Evolutionary conservation across 2,797 vertebrate genomes (phyloP).

Genomic region (Threskiornis aethiopicus): DNA sequence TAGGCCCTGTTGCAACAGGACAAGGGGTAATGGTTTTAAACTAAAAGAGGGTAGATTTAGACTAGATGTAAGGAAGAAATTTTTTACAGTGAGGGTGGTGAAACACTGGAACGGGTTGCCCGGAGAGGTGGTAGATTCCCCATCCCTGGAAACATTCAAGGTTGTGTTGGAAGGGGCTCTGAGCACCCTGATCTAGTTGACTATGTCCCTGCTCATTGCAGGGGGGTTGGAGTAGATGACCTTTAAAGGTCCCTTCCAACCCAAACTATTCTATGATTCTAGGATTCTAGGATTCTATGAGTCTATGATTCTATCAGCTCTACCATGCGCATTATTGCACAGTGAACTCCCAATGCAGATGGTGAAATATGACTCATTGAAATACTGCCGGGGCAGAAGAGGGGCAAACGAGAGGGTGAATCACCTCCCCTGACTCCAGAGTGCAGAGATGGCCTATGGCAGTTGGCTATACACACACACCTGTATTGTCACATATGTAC

Average conservation of each 20-base stretch:
- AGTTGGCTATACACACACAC: neutral
- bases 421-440: neutral
- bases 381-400: neutral
- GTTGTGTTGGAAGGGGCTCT: accelerated
- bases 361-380: neutral
- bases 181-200: neutral
- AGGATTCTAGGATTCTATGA: neutral
- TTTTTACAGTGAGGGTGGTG: neutral
- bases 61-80: neutral
- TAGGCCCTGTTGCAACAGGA: neutral
- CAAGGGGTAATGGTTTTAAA: neutral
- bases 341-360: neutral
- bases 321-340: accelerated
- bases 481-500: neutral
- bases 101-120: neutral
- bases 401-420: neutral
- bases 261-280: neutral
- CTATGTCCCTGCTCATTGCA: neutral
- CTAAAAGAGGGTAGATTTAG: neutral
- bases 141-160: accelerated
- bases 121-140: no score
- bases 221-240: neutral
- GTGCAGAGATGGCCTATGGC: neutral
- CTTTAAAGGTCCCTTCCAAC: neutral
- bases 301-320: neutral